Evolutionary conservation across 2,113 vertebrate genomes (phyloP).

Genomic region (Pseudopodoces humilis): DNA sequence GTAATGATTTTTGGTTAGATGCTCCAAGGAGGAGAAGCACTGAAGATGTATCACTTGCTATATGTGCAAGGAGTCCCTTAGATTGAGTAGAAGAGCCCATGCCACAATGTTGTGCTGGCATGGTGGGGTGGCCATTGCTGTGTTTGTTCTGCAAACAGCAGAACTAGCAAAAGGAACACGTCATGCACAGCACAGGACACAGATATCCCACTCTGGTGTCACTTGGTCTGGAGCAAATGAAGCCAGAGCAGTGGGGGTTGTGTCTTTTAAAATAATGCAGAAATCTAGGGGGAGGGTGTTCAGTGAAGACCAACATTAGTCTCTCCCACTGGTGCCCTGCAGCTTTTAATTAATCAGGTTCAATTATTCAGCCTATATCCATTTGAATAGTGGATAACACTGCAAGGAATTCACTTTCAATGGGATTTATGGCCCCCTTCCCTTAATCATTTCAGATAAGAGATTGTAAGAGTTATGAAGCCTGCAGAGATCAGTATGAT

Average conservation of each 20-base stretch:
- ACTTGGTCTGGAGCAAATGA: not conserved
- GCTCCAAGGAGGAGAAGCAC: not conserved
- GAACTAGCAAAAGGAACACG: not conserved
- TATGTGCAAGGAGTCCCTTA: not conserved
- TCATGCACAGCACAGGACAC: not conserved
- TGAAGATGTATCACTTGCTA: not conserved
- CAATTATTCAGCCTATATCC: slow-evolving; percentile 45
- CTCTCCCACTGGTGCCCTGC: not conserved
- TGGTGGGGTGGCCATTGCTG: not conserved
- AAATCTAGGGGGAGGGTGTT: not conserved
- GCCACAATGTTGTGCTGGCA: not conserved
- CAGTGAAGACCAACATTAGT: not conserved
- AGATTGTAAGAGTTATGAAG: slow-evolving; percentile 57
- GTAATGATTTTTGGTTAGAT: not conserved
- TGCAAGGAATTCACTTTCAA: slow-evolving; percentile 61
- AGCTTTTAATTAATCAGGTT: slow-evolving; percentile 40
- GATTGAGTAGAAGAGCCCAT: not conserved
- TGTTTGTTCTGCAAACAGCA: not conserved
- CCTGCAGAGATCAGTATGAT: slow-evolving; percentile 15
- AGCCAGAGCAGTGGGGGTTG: not conserved
- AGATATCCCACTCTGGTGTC: not conserved
- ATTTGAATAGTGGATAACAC: slow-evolving; percentile 66
- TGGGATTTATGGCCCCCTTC: slow-evolving; percentile 33
- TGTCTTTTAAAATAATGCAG: not conserved
- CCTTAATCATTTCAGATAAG: slow-evolving; percentile 57